phyloP scores from a whole-genome alignment of 1,140 invertebrate species.

The Yoshiicerus persimilis region DNA sequence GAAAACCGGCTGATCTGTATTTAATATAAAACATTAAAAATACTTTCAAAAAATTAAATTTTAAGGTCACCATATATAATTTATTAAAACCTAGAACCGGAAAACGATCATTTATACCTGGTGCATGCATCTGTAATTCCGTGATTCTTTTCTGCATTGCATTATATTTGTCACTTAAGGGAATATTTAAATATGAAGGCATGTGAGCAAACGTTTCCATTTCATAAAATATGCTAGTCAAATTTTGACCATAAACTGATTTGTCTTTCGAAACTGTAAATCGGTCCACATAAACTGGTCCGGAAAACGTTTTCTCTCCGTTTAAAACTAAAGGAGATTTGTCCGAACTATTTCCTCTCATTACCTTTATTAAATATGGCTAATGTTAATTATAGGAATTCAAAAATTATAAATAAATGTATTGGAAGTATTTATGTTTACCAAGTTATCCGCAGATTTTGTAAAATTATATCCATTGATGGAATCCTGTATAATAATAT shows the following conservation, averaged over 20 bases:
- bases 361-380: not conserved
- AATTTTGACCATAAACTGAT: not conserved
- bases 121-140: not conserved
- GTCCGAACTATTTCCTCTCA: not conserved
- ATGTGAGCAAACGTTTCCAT: not conserved
- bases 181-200: not conserved
- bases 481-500: not conserved
- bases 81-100: not conserved
- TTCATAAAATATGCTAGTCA: not conserved
- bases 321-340: not conserved
- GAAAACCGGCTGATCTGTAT: not conserved
- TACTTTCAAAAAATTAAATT: not conserved
- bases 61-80: not conserved
- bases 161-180: not conserved
- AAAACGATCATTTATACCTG: not conserved
- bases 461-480: not conserved
- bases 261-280: not conserved
- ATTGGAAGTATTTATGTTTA: not conserved
- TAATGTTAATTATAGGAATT: not conserved
- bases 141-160: not conserved
- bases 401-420: not conserved
- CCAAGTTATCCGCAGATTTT: not conserved
- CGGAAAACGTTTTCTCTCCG: not conserved
- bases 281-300: not conserved
- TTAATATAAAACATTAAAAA: not conserved